A percentile compares a stretch with the other conserved stretches of the same genome.
phyloP scores from a whole-genome alignment of 92 coral and sea anemone species.

The Porites lobata region DNA sequence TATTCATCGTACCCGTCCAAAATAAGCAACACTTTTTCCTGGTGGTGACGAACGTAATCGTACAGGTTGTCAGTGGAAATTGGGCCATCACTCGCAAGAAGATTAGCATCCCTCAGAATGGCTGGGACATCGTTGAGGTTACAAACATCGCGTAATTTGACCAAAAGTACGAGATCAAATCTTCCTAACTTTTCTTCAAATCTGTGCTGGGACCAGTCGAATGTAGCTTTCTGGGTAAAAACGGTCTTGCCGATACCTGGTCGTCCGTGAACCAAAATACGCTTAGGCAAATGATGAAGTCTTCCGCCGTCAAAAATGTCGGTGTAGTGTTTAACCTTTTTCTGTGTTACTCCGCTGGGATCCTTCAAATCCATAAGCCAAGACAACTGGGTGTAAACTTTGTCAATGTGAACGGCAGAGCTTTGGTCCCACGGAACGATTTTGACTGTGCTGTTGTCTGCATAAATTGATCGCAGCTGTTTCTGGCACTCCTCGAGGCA shows the following conservation, averaged over 20 bases:
- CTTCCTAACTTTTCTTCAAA: not conserved
- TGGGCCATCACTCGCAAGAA: not conserved
- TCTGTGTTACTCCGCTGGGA: too few species aligned
- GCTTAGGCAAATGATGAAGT: too few species aligned
- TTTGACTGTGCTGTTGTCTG: too few species aligned
- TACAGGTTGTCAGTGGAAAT: not conserved
- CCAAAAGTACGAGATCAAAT: not conserved
- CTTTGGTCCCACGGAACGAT: too few species aligned
- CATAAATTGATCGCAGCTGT: too few species aligned
- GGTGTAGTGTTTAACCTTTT: too few species aligned
- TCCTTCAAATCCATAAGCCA: too few species aligned
- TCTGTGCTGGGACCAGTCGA: not conserved
- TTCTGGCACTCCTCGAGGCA: too few species aligned
- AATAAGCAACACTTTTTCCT: not conserved
- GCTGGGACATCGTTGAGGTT: not conserved
- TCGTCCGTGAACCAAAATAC: too few species aligned
- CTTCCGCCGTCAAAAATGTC: too few species aligned
- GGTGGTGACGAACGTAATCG: not conserved
- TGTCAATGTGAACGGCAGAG: too few species aligned
- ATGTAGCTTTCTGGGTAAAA: not conserved
- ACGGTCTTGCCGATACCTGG: constrained; percentile 2
- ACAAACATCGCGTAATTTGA: not conserved
- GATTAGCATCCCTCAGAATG: not conserved
- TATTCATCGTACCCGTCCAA: constrained; percentile 23
- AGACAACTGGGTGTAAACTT: too few species aligned